Conservation (phyloP, 2,797 vertebrate species). For the Cossypha heuglini region DNA sequence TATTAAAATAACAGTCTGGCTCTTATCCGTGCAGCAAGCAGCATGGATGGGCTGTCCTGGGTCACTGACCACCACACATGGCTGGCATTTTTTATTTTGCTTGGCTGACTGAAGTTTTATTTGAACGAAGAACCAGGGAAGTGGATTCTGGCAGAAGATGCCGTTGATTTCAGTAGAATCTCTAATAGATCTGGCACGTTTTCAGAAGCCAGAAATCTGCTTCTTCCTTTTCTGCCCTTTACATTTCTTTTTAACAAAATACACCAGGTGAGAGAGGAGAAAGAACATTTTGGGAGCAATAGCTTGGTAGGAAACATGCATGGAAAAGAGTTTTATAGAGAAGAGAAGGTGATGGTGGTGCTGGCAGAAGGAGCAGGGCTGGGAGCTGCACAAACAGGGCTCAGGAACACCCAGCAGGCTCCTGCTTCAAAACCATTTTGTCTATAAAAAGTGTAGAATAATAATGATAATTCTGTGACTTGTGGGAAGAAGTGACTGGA, state of each 20-base stretch:
- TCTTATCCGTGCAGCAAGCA: not conserved
- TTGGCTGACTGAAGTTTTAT: not conserved
- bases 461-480: not conserved
- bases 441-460: not conserved
- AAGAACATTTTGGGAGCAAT: not conserved
- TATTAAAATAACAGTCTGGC: not conserved
- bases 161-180: not conserved
- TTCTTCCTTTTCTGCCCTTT: not conserved
- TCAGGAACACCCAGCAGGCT: not conserved
- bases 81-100: not conserved
- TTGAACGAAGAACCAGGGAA: not conserved
- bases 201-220: not conserved
- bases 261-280: not conserved
- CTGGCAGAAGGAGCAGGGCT: not conserved
- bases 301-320: not conserved
- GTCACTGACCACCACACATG: not conserved
- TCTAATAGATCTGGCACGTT: accelerated
- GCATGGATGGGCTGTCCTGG: not conserved
- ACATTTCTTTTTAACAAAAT: not conserved
- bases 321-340: not conserved
- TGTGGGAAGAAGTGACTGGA: not conserved
- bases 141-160: not conserved
- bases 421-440: not conserved
- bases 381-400: not conserved
- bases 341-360: not conserved